These are phyloP conservation scores for Limnodromus scolopaceus DNA, from an alignment of 2,797 vertebrate genomes.

Conservation along the genomic window DNA sequence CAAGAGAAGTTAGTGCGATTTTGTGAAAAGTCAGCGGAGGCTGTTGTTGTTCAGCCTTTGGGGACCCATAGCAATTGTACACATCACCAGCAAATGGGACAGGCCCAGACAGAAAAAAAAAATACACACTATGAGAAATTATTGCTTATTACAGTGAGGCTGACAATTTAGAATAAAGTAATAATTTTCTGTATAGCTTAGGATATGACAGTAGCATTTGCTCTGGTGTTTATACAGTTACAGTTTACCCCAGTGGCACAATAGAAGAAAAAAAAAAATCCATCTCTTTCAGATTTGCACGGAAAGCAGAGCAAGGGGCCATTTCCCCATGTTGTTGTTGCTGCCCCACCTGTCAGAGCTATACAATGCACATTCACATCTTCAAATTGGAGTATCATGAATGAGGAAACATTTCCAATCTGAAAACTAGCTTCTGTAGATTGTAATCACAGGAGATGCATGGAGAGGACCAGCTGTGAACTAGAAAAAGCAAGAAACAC, in stretches of 20 bases:
- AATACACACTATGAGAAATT: background rate
- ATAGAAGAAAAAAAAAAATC: background rate
- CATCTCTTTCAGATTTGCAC: background rate
- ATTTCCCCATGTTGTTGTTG: background rate
- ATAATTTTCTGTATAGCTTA: background rate
- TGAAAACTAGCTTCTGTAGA: no score
- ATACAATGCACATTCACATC: background rate
- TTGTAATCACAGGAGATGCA: background rate
- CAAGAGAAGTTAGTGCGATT: background rate
- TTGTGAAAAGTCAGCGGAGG: background rate
- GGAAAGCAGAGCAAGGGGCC: background rate
- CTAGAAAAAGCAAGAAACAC: background rate
- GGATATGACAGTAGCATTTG: background rate
- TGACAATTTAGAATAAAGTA: background rate
- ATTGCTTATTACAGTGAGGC: background rate
- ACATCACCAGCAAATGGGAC: background rate
- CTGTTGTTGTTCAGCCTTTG: background rate
- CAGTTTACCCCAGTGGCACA: background rate
- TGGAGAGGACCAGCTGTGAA: background rate
- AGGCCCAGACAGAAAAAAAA: background rate
- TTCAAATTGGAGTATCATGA: background rate
- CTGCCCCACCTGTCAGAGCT: background rate
- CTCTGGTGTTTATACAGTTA: background rate
- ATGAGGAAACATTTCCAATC: background rate
- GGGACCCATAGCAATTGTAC: background rate